phyloP scores from a whole-genome alignment of 1,140 invertebrate species.

The Drosophila rufa region DNA sequence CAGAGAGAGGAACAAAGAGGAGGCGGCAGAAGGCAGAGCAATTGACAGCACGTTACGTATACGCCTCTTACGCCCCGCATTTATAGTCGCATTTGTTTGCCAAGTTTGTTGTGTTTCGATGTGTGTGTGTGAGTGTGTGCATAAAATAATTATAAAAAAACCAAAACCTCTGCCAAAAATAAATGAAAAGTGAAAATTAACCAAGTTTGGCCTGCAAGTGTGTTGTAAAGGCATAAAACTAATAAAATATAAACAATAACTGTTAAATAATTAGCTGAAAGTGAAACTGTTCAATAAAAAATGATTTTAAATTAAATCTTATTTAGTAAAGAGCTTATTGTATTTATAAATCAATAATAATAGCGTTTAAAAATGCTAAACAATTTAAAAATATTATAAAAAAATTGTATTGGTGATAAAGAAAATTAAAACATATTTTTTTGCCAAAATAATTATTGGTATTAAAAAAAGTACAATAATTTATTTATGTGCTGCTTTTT shows the following conservation, averaged over 20 bases:
- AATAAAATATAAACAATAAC: too few species aligned
- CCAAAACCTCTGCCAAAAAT: slow-evolving; percentile 4
- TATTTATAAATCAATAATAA: not conserved
- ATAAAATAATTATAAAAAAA: slow-evolving; percentile 44
- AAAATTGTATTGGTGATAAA: too few species aligned
- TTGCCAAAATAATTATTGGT: too few species aligned
- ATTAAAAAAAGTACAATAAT: too few species aligned
- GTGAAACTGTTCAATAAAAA: accelerated
- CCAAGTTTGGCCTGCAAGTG: not conserved
- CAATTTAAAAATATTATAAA: not conserved
- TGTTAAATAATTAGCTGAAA: not conserved
- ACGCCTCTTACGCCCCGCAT: slow-evolving; percentile 60
- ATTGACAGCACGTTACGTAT: slow-evolving; percentile 68
- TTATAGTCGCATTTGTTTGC: slow-evolving; percentile 61
- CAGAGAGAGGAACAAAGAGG: slow-evolving; percentile 10
- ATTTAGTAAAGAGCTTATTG: too few species aligned
- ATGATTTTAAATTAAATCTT: too few species aligned
- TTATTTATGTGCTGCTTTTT: too few species aligned
- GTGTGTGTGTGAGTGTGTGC: slow-evolving; percentile 20
- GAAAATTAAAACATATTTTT: too few species aligned
- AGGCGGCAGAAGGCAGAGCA: slow-evolving; percentile 36
- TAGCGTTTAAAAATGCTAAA: not conserved
- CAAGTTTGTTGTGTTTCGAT: slow-evolving; percentile 37
- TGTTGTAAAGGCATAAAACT: not conserved
- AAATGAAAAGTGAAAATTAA: slow-evolving; percentile 14